Evolutionary conservation across 1,140 invertebrate genomes (phyloP), one percentile per base, ranked within the genome.

Genomic region (Monochamus saltuarius): DNA sequence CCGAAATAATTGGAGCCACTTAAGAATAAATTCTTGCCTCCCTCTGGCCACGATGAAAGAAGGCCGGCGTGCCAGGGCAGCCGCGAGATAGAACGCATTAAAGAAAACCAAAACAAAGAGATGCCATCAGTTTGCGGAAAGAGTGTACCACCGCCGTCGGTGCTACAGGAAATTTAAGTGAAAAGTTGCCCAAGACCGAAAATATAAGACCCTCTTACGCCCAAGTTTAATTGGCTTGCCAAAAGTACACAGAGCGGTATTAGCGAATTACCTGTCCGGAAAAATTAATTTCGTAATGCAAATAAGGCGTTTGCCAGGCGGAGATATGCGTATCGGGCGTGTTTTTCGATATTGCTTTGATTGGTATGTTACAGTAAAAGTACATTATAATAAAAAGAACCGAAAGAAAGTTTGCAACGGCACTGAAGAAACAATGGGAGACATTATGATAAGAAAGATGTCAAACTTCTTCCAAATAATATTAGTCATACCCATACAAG

Each of bases 1-100:
- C 22, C 22, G 22, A 43, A 43, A 66, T 62, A 61, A 58, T 64
- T 64, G 61, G 55, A 59, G 46, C 65, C 62, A 66, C 64, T 67
- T 64, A 67, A 61, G 62, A 67, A 67, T 64, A 54, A 67, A 67
- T 64, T 67, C 56, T 64, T 67, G 56, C 64, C 64, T 64, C 62
- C 65, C 61, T 64, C 64, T 64, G 56, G 53, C 61, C 43, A 13
- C 43, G 64, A 64, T 64, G 53, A 64, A 64, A 67, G 59, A 58
- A 67, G 29, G 22, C 16, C 47, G 43, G 14, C 46, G 46, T 19
- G 45, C 56, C 56, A 58, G 43, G 52, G 22, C 39, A 53, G 50
- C 61, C 61, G 57, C 42, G 58, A 67, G 58, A 61, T 61, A 64
- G 60, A 67, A 67, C 58, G 59, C 58, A 64, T 67, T 62, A 61